A percentile compares a stretch with the other conserved stretches of the same genome.
phyloP scores from a whole-genome alignment of 2,797 vertebrate species.

The Xiphorhynchus erythropygius region DNA sequence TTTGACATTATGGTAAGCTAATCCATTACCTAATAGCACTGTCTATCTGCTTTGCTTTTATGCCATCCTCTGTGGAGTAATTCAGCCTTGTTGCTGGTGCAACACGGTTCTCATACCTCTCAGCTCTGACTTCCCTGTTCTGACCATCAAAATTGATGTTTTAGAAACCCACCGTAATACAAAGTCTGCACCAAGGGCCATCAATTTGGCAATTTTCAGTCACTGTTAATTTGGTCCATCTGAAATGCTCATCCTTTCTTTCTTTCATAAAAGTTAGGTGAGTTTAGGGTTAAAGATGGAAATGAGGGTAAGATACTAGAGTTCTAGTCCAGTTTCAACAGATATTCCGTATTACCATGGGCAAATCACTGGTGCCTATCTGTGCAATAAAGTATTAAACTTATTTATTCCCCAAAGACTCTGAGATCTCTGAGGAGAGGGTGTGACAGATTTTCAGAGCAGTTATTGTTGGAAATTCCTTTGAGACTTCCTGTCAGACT shows the following conservation, averaged over 20 bases:
- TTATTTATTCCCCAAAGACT: background rate
- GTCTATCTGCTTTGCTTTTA: background rate
- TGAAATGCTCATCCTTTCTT: background rate
- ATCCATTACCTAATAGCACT: accelerated
- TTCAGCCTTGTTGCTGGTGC: background rate
- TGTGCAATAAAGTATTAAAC: background rate
- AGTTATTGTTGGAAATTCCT: background rate
- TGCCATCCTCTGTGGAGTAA: background rate
- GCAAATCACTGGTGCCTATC: background rate
- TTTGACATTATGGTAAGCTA: background rate
- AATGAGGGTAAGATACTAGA: background rate
- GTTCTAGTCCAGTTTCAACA: background rate
- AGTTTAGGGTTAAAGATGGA: background rate
- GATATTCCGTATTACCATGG: background rate
- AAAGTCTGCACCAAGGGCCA: background rate
- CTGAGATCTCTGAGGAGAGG: background rate
- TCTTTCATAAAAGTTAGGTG: background rate
- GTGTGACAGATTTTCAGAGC: background rate
- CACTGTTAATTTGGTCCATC: background rate
- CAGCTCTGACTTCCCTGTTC: background rate
- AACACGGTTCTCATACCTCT: background rate
- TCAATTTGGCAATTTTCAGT: background rate
- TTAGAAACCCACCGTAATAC: background rate
- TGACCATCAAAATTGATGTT: background rate
- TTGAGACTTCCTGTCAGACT: background rate